Evolutionary conservation across 2,797 vertebrate species (phyloP), one percentile per base, ranked within the genome.

Genomic region (Malurus leucopterus): DNA sequence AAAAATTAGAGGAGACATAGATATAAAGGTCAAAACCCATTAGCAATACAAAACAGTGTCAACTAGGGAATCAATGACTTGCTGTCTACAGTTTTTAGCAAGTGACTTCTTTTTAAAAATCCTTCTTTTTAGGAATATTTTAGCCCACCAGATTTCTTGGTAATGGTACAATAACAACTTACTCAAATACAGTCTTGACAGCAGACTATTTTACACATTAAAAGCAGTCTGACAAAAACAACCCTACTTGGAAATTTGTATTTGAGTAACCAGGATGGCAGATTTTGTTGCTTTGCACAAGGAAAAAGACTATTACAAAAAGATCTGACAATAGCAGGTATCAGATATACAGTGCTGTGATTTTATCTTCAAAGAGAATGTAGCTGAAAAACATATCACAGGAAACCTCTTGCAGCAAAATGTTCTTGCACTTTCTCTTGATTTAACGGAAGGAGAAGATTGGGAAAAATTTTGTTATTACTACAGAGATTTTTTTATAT

Each of bases 11-110:
- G 24, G 11, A 92, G 69, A 74, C 41, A 81, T 24, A 72, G 81
- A 86, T 26, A 73, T 38, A 94, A 94, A 84, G 41, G 69, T 51
- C 62, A 83, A 91, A 94, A 85, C 6, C 40, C 8, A 69, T n/a
- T 49, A 64, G 71, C 27, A 86, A 41, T 44, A 83, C 47, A 62
- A 44, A 90, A 41, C 50, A 90, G 38, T 38, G 94, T 84, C 53
- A 80, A 58, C 44, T 71, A 65, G n/a, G 10, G 89, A 86, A 69
- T 47, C 3, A 30, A 38, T 46, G 19, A 78, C 83, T 14, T 49
- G 8, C 15, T 34, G 26, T 21, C 70, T 51, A 54, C 24, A 53
- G 27, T 36, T 86, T 73, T 72, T 53, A 68, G 46, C 14, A 81
- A 43, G 36, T 18, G 3, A 36, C 26, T 12, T 55, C 8, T 17